These are phyloP conservation scores for Falco naumanni DNA, from an alignment of 2,797 vertebrate species.

Conservation along the genomic window DNA sequence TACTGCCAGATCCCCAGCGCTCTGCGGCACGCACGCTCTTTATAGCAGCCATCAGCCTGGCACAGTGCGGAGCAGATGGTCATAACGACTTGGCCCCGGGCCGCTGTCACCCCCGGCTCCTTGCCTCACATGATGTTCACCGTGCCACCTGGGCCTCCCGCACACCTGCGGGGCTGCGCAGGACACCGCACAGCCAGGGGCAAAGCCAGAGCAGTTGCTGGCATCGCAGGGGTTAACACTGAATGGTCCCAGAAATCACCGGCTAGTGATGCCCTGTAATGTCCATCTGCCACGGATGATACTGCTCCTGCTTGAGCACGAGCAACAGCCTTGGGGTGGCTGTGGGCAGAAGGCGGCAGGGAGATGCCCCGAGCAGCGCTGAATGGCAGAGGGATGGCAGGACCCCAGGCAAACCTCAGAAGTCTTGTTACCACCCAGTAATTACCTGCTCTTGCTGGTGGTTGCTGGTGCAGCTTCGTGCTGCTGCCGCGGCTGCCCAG, in stretches of 20 bases:
- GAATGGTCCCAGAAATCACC: not conserved
- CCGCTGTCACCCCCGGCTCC: conserved; percentile 42
- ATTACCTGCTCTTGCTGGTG: not conserved
- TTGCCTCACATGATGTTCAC: conserved; percentile 37
- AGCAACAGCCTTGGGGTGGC: not conserved
- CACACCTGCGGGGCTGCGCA: not conserved
- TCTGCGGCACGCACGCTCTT: conserved; percentile 15
- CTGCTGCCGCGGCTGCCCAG: not conserved
- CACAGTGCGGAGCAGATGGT: conserved; percentile 68
- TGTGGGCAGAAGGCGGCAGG: not conserved
- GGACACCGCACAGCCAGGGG: fast-evolving
- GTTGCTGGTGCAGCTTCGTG: fast-evolving
- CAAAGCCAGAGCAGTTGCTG: not conserved
- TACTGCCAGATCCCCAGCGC: conserved; percentile 15
- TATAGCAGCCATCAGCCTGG: conserved; percentile 22
- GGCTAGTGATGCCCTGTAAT: not conserved
- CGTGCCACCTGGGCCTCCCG: conserved; percentile 65
- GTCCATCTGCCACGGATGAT: not conserved
- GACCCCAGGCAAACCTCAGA: not conserved
- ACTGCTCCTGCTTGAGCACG: fast-evolving
- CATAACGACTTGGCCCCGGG: conserved; percentile 56
- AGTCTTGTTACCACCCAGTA: not conserved
- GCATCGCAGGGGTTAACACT: not conserved
- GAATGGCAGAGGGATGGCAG: not conserved
- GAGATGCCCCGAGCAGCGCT: fast-evolving